A percentile compares a stretch with the other conserved stretches of the same genome.
phyloP scores from a whole-genome alignment of 2,888 invertebrate species.

The Bruchidius siliquastri region DNA sequence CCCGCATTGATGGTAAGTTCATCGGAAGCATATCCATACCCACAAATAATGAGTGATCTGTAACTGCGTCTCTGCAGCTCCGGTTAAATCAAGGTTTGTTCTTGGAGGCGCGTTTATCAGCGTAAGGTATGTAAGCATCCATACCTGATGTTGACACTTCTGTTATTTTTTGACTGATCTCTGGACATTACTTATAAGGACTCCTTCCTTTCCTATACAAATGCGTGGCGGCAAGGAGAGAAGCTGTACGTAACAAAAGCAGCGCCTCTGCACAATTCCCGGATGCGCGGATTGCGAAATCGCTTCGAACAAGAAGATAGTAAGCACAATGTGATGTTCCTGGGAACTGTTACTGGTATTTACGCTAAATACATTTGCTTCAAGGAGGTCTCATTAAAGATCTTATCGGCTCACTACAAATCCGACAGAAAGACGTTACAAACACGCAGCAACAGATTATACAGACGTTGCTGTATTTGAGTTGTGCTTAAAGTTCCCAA shows the following conservation, averaged over 20 bases:
- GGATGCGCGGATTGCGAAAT: neutral
- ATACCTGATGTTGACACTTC: too few species aligned
- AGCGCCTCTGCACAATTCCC: neutral
- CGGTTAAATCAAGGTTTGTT: too few species aligned
- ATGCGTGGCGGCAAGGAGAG: too few species aligned
- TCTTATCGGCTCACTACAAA: neutral
- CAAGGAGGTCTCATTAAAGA: neutral
- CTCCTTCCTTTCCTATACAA: too few species aligned
- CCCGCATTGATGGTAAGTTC: too few species aligned
- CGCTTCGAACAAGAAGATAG: neutral
- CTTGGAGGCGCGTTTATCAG: too few species aligned
- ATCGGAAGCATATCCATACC: too few species aligned
- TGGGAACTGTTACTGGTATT: neutral
- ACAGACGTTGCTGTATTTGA: neutral
- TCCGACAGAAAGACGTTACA: neutral
- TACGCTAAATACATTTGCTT: neutral
- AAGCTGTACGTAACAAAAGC: neutral
- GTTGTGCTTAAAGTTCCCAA: neutral
- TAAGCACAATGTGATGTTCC: neutral
- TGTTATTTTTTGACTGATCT: too few species aligned
- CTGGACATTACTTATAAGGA: too few species aligned
- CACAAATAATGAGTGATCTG: too few species aligned
- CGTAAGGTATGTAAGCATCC: too few species aligned
- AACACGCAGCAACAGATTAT: neutral
- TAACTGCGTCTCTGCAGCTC: too few species aligned